These are phyloP conservation scores for Phocoena phocoena DNA, from an alignment of 2,113 vertebrate genomes.

Conservation along the genomic window DNA sequence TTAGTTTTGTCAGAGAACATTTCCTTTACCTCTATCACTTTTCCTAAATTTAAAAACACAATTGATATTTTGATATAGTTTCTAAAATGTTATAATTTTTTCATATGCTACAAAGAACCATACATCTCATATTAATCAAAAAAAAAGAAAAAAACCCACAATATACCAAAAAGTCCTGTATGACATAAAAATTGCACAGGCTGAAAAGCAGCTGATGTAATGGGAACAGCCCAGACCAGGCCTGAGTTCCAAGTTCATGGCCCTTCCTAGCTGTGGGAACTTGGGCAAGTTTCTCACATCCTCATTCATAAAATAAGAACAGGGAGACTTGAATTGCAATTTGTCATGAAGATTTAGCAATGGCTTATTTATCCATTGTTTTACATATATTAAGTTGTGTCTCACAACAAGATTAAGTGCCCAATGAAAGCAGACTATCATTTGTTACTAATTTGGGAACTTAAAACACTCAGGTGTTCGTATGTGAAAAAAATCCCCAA, in stretches of 20 bases:
- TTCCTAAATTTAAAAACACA: conserved; percentile 21
- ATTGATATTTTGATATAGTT: conserved; percentile 10
- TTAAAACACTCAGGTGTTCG: neutral
- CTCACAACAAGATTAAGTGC: neutral
- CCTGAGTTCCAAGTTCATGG: accelerated
- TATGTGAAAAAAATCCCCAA: neutral
- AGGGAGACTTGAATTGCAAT: neutral
- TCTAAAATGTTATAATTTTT: conserved; percentile 1
- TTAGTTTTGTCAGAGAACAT: neutral
- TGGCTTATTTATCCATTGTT: neutral
- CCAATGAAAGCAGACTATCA: neutral
- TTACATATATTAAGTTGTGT: neutral
- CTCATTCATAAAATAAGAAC: neutral
- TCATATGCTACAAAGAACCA: neutral
- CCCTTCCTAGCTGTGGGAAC: neutral
- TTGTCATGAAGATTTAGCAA: neutral
- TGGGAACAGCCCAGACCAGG: neutral
- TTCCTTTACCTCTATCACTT: neutral
- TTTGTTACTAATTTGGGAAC: neutral
- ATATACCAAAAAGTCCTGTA: neutral
- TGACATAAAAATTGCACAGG: neutral
- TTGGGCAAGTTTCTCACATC: neutral
- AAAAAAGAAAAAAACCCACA: neutral
- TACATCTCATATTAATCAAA: neutral
- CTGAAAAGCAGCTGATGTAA: neutral